Evolutionary conservation across 2,888 invertebrate genomes (phyloP).

Genomic region (Acleris sparsana): DNA sequence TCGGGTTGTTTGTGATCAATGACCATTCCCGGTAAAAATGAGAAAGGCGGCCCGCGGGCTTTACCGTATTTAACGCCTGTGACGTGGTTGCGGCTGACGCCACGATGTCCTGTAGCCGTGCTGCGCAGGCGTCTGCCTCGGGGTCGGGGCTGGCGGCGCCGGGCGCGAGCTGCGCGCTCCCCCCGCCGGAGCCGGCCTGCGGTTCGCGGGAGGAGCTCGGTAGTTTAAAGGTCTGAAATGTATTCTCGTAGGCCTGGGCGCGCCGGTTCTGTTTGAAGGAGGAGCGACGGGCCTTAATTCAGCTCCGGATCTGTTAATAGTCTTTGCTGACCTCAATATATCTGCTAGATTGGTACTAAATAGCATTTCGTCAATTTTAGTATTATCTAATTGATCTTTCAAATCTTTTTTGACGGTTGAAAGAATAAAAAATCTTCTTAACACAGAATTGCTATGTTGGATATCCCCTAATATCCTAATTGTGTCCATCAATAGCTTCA

Average conservation of each 20-base stretch:
- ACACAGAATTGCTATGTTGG: neutral
- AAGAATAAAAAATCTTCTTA: neutral
- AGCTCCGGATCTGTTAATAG: slow-evolving; percentile 1
- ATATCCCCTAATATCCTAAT: neutral
- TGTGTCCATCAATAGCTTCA: slow-evolving; percentile 7
- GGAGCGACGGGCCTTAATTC: neutral
- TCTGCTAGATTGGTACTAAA: slow-evolving; percentile 6
- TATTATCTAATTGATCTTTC: slow-evolving; percentile 8
- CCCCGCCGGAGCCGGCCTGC: neutral
- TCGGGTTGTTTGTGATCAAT: neutral
- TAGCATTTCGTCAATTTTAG: slow-evolving; percentile 1
- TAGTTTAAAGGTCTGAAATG: slow-evolving; percentile 4
- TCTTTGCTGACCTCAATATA: slow-evolving; percentile 2
- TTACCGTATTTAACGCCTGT: neutral
- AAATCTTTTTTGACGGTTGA: neutral
- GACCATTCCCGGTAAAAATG: neutral
- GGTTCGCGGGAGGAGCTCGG: neutral
- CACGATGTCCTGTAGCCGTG: neutral
- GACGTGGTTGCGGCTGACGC: neutral
- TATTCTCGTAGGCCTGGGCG: neutral
- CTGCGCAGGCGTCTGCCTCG: neutral
- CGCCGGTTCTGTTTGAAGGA: neutral
- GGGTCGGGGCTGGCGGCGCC: neutral
- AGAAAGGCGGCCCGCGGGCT: neutral
- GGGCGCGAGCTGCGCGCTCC: neutral